Evolutionary conservation across 2,888 invertebrate species (phyloP).

Genomic region (Herminia tarsipennalis): DNA sequence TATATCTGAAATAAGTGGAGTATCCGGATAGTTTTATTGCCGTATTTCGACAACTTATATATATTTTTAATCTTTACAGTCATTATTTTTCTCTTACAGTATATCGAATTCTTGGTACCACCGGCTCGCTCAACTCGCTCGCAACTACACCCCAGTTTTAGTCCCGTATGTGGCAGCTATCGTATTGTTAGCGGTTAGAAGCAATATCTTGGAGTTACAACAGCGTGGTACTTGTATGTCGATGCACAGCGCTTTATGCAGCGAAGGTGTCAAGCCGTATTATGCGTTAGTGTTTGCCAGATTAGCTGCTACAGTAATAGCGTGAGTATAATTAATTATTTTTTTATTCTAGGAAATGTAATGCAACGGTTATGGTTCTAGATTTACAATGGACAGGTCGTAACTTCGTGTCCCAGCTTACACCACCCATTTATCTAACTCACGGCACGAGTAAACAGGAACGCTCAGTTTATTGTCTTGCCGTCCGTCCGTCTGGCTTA

Average conservation of each 20-base stretch:
- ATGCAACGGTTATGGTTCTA: no score
- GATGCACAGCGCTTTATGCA: conserved; percentile 84
- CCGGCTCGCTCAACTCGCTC: conserved; percentile 87
- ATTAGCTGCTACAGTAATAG: conserved; percentile 67
- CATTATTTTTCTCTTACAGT: conserved; percentile 58
- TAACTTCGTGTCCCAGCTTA: no score
- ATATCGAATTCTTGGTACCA: conserved; percentile 85
- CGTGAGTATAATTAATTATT: conserved; percentile 65
- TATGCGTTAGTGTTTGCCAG: conserved; percentile 82
- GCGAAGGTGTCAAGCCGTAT: conserved; percentile 85
- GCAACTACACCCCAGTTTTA: conserved; percentile 88
- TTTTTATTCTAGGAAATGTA: conserved; percentile 7
- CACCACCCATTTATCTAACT: no score
- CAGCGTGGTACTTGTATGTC: conserved; percentile 66
- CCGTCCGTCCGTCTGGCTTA: no score
- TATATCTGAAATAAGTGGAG: no score
- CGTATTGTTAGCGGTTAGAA: conserved; percentile 85
- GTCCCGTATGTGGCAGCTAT: conserved; percentile 89
- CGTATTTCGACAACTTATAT: no score
- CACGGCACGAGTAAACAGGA: no score
- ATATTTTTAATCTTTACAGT: no score
- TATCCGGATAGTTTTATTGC: no score
- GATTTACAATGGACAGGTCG: no score
- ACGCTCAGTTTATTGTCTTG: no score
- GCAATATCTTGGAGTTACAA: conserved; percentile 52